Evolutionary conservation across 2,797 vertebrate species (phyloP), one percentile per base, ranked within the genome.

Genomic region (Gallinago solitaria): DNA sequence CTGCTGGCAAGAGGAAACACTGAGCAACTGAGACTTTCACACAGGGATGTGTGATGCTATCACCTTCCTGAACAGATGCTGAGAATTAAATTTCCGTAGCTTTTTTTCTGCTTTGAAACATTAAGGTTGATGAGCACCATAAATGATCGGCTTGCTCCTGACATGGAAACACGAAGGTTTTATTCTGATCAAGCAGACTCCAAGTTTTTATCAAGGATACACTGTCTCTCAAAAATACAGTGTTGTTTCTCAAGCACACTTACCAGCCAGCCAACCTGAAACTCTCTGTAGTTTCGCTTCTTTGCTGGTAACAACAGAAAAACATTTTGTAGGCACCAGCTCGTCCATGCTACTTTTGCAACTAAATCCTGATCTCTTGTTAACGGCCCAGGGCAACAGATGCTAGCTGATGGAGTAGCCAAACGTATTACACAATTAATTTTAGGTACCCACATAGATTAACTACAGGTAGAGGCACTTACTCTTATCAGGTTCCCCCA

Each of bases 211-310:
- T 17, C 30, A 87, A 75, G 41, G 43, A 59, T 28, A 75, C 18
- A 14, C 6, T 2, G 1, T 8, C 24, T 51, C 24, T 83, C 56
- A 91, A 67, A 84, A 82, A 57, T 4, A 80, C 0, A 0, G 6
- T 11, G 4, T 4, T 76, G 32, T 39, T 94, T 81, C 43, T 90
- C 53, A 95, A 67, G 51, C 13, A 45, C 32, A 10, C 35, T 64
- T 68, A 61, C 54, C 0, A 86, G 59, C 12, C 17, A 80, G 57
- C 5, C 35, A 83, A 33, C 19, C 47, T 73, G 25, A 79, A 82
- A 81, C 11, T 13, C 64, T 69, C 28, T 21, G 19, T 39, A 73
- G 54, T 69, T 85, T 18, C 59, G 14, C 30, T 27, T 82, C 68
- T 90, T 64, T 6, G 2, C 37, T 14, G 6, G 12, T 70, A 85